Conservation (phyloP, 37 sponge, comb jelly and placozoan genomes). For the Halisarca cf. caerulea region DNA sequence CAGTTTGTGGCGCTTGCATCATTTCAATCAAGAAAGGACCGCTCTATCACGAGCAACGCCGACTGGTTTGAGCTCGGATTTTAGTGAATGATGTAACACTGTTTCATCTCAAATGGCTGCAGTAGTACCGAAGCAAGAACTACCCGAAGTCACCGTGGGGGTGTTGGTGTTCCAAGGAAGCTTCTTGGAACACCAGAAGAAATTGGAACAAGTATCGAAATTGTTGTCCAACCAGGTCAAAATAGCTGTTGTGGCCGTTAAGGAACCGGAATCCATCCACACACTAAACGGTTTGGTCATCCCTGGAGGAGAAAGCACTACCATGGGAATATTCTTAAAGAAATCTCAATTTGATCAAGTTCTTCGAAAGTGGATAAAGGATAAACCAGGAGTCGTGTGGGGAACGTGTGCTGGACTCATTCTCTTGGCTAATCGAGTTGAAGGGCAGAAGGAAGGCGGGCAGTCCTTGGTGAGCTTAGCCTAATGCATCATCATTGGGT, state of each 20-base stretch:
- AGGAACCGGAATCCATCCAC: constrained; percentile 35
- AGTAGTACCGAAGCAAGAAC: background rate
- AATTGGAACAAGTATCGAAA: constrained; percentile 35
- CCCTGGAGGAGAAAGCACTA: constrained; percentile 86
- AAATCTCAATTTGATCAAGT: constrained; percentile 54
- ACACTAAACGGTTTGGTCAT: constrained; percentile 67
- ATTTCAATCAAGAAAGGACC: no score
- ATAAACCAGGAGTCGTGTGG: constrained; percentile 55
- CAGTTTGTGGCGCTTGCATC: no score
- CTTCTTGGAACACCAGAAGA: constrained; percentile 64
- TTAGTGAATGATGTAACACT: no score
- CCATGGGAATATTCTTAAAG: constrained; percentile 68
- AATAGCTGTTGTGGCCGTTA: constrained; percentile 30
- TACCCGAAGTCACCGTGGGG: constrained; percentile 29
- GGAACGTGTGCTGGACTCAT: constrained; percentile 85
- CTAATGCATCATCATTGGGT: no score
- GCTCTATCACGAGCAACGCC: no score
- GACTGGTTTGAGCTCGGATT: no score
- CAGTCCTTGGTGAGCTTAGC: constrained; percentile 69
- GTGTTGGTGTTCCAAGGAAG: constrained; percentile 76
- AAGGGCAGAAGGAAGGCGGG: constrained; percentile 70
- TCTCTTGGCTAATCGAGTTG: constrained; percentile 51
- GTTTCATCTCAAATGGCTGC: no score
- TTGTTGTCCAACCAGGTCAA: background rate
- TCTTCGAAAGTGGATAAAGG: constrained; percentile 34